A percentile compares a stretch with the other conserved stretches of the same genome.
phyloP scores from a whole-genome alignment of 2,797 vertebrate genomes.

The Aselliscus stoliczkanus region DNA sequence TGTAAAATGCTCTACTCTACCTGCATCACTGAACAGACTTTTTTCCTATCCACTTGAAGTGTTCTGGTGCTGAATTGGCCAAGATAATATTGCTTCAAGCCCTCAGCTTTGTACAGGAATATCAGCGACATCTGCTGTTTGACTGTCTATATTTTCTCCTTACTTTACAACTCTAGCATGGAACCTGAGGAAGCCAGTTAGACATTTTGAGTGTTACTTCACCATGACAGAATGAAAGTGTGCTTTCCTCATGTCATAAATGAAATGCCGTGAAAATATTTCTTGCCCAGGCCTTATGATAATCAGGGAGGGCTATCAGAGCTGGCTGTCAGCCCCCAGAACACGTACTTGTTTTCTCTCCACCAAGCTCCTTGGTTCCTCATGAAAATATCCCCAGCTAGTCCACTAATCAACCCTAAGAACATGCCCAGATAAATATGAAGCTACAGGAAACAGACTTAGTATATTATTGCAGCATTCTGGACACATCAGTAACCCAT shows the following conservation, averaged over 20 bases:
- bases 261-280: not conserved
- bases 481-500: not conserved
- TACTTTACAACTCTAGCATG: not conserved
- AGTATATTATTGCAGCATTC: not conserved
- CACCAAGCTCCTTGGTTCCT: not conserved
- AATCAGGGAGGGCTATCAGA: not conserved
- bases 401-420: not conserved
- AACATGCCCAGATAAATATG: not conserved
- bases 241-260: not conserved
- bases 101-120: not conserved
- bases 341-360: not conserved
- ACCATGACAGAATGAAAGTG: not conserved
- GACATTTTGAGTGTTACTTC: not conserved
- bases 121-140: constrained; percentile 47
- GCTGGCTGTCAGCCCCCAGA: not conserved
- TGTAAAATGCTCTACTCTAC: not conserved
- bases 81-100: not conserved
- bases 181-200: not conserved
- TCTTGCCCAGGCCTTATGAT: not conserved
- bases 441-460: not conserved
- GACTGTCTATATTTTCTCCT: not conserved
- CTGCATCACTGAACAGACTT: constrained; percentile 19
- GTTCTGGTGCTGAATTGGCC: not conserved
- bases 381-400: not conserved
- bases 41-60: constrained; percentile 15